Evolutionary conservation across 2,113 vertebrate genomes (phyloP), one percentile per base, ranked within the genome.

Genomic region (Pachycephala philippinensis): DNA sequence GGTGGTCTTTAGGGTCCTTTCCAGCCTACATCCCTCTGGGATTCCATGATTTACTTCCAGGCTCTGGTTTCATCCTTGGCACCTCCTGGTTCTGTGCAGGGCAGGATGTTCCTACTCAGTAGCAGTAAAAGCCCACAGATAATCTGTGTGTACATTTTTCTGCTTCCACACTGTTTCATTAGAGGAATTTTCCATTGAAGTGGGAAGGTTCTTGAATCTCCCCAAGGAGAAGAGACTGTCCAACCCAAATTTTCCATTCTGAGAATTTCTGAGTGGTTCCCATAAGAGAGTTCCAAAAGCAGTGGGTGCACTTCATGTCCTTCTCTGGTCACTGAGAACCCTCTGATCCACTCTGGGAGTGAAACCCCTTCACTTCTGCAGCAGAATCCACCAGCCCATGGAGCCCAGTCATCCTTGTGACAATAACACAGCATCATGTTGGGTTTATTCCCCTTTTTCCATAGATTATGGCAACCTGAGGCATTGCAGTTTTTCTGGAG

Each of bases 151-250:
- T 0, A 0, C 12, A 1, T 21, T 31, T 19, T 17, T 26, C 40
- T 70, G 26, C 22, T 12, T 23, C 56, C 66, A 13, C 13, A 17
- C 10, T 15, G 3, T 61, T 77, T 35, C 18, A 3, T 13, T 44
- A 28, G 1, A 24, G 23, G 1, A 10, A 5, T 44, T 70, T 54
- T 11, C 21, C 9, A 1, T 0, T 14, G 16, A 2, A 18, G 5
- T 12, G 64, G 21, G 35, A 15, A 35, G 1, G 12, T 35, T 63
- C 50, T 66, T 8, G 13, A n/a, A 8, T 31, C 27, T 52, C 44
- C 69, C 74, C 1, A 0, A 12, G 24, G 47, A 50, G 61, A 37
- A 53, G 83, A 24, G 75, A 8, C 9, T 63, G 20, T 15, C 54
- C 56, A 53, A 44, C 16, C 10, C 33, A 16, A 6, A 9, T 13